phyloP scores from a whole-genome alignment of 2,113 vertebrate genomes.

The Okapia johnstoni region DNA sequence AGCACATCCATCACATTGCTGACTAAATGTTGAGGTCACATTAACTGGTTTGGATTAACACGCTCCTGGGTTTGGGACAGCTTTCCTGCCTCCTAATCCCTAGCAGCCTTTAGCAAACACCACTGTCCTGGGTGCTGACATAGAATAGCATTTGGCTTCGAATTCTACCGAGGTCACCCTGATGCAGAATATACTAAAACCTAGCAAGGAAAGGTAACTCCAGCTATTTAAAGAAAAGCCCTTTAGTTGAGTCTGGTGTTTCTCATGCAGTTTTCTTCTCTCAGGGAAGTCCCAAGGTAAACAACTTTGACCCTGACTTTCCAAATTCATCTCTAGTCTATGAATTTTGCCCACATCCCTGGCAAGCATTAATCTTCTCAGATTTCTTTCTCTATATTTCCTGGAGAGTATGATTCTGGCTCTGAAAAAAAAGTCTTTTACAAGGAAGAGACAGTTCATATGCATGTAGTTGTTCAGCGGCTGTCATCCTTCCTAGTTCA shows the following conservation, averaged over 20 bases:
- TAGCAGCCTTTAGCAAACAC: neutral
- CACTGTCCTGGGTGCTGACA: constrained; percentile 58
- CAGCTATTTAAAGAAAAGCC: neutral
- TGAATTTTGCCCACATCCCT: constrained; percentile 34
- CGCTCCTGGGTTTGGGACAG: neutral
- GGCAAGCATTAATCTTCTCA: neutral
- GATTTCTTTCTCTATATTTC: constrained; percentile 55
- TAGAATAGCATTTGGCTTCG: neutral
- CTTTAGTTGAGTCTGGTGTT: neutral
- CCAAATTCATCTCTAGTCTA: constrained; percentile 42
- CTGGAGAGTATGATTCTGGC: constrained; percentile 40
- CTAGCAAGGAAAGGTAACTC: neutral
- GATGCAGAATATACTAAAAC: neutral
- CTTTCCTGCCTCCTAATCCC: neutral
- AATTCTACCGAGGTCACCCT: neutral
- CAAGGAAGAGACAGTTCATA: constrained; percentile 27
- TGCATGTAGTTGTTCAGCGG: neutral
- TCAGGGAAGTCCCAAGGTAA: constrained; percentile 33
- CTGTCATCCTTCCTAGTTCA: constrained; percentile 22
- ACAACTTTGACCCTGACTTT: constrained; percentile 42
- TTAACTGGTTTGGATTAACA: neutral
- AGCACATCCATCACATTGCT: neutral
- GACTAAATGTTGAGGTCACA: neutral
- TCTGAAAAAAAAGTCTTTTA: neutral
- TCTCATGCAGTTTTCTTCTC: constrained; percentile 56